phyloP scores from a whole-genome alignment of 2,888 invertebrate genomes.

The Endomychus coccineus region DNA sequence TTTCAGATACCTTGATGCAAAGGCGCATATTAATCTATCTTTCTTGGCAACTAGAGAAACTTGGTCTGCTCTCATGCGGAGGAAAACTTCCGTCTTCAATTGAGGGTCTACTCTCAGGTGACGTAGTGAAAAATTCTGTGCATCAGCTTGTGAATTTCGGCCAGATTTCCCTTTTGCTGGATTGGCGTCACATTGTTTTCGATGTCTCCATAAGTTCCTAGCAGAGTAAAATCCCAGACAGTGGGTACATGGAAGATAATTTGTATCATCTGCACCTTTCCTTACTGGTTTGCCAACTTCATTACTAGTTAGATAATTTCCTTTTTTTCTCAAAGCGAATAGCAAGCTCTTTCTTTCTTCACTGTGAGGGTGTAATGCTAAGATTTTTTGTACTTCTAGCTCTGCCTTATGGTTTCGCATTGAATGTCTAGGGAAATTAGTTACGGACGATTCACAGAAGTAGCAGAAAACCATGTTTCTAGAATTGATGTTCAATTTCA shows the following conservation, averaged over 20 bases:
- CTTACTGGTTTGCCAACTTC: constrained; percentile 1
- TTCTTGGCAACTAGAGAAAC: constrained; percentile 16
- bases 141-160: constrained; percentile 7
- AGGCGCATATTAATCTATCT: constrained; percentile 15
- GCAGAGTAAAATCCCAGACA: constrained; percentile 8
- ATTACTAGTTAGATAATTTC: constrained; percentile 7
- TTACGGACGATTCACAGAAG: constrained; percentile 7
- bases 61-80: constrained; percentile 17
- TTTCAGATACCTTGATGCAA: constrained; percentile 14
- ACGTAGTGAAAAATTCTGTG: constrained; percentile 10
- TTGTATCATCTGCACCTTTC: neutral
- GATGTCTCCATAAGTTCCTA: constrained; percentile 8
- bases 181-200: constrained; percentile 10
- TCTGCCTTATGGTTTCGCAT: constrained; percentile 9
- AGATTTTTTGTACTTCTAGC: constrained; percentile 8
- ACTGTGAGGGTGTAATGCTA: constrained; percentile 3
- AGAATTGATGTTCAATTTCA: too few relatives aligned
- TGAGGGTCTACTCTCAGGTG: constrained; percentile 3
- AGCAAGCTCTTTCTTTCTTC: constrained; percentile 11
- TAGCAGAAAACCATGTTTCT: constrained; percentile 3
- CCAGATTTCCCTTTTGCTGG: neutral
- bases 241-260: constrained; percentile 2
- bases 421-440: constrained; percentile 10
- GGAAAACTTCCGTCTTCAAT: constrained; percentile 13
- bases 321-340: constrained; percentile 8